These are phyloP conservation scores for Meriones psammophilus DNA, from an alignment of 2,797 vertebrate genomes.

Conservation along the genomic window DNA sequence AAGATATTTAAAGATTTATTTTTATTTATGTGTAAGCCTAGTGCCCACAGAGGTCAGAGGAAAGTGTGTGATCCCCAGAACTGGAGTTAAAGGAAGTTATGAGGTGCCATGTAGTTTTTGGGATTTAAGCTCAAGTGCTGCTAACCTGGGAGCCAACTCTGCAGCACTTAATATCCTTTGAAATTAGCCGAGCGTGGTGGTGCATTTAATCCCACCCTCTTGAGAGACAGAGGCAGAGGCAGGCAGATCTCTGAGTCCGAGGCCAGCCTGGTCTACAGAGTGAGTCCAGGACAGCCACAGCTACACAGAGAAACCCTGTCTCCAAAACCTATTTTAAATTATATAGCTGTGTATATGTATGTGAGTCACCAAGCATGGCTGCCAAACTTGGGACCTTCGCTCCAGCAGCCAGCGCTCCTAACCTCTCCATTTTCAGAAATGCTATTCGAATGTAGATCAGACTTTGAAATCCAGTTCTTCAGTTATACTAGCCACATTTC, in stretches of 20 bases:
- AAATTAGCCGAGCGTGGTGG: not conserved
- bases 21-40: not conserved
- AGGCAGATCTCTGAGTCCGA: not conserved
- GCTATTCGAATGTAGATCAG: not conserved
- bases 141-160: not conserved
- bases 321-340: not conserved
- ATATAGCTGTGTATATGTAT: not conserved
- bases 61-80: not conserved
- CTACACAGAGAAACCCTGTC: not conserved
- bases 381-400: not conserved
- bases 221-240: not conserved
- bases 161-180: not conserved
- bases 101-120: too few species aligned
- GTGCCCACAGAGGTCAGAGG: not conserved
- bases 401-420: not conserved
- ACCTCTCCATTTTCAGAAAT: not conserved
- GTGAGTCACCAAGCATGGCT: not conserved
- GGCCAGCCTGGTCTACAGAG: not conserved
- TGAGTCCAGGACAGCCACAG: not conserved
- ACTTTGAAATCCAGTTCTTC: not conserved
- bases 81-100: not conserved
- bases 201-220: not conserved
- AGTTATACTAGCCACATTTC: not conserved
- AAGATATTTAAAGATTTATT: not conserved
- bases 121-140: not conserved